These are phyloP conservation scores for Yponomeuta cagnagella DNA, from an alignment of 2,888 invertebrate genomes.

Conservation along the genomic window DNA sequence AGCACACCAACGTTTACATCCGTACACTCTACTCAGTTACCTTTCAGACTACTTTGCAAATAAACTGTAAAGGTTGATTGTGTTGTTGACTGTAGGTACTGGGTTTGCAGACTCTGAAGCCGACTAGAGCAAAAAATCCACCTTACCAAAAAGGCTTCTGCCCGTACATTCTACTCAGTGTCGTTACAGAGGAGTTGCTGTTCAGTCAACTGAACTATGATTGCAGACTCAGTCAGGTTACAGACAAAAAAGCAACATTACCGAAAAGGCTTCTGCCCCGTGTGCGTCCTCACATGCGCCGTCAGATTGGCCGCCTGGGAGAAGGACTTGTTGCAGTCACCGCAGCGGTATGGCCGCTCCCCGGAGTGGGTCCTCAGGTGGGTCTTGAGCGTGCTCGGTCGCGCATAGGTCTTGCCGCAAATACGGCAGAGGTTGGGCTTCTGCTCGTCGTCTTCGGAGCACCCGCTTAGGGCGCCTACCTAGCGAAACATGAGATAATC, in stretches of 20 bases:
- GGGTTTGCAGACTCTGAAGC: no score
- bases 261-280: constrained; percentile 97
- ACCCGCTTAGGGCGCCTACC: constrained; percentile 75
- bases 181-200: no score
- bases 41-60: no score
- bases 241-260: constrained; percentile 24
- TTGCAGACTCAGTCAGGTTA: no score
- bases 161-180: no score
- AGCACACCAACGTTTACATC: no score
- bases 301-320: constrained; percentile 99
- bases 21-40: no score
- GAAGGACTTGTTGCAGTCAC: constrained; percentile 97
- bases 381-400: constrained; percentile 97
- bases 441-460: constrained; percentile 80
- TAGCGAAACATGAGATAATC: constrained; percentile 22
- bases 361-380: constrained; percentile 97
- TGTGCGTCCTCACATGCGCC: constrained; percentile 96
- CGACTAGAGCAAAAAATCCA: no score
- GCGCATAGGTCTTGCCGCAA: constrained; percentile 97
- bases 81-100: no score
- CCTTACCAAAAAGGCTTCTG: no score
- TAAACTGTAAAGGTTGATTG: no score
- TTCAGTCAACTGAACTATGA: no score
- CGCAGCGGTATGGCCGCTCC: constrained; percentile 92
- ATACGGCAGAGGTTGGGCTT: constrained; percentile 94